Evolutionary conservation across 1,140 invertebrate species (phyloP).

Genomic region (Teleopsis dalmanni): DNA sequence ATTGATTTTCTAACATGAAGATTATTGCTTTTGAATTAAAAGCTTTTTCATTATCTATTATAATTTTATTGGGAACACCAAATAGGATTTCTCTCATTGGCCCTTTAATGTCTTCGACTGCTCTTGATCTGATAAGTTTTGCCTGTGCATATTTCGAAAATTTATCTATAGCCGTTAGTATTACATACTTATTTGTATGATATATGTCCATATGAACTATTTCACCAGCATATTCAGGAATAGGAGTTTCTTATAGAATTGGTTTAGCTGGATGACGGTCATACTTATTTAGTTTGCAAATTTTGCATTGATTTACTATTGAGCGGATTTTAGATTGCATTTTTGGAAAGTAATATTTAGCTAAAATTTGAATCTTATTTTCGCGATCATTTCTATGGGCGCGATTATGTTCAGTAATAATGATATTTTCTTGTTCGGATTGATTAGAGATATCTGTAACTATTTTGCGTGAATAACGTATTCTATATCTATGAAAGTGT

Average conservation of each 20-base stretch:
- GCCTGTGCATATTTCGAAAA: slow-evolving; percentile 10
- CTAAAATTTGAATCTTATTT: slow-evolving; percentile 10
- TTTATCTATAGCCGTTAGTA: slow-evolving; percentile 11
- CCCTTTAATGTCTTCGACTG: slow-evolving; percentile 10
- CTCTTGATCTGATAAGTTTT: neutral
- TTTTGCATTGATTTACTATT: slow-evolving; percentile 7
- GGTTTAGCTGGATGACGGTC: slow-evolving; percentile 3
- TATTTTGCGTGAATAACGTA: slow-evolving; percentile 2
- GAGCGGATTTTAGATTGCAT: slow-evolving; percentile 10
- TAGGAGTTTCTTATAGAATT: slow-evolving; percentile 2
- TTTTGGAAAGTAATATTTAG: slow-evolving; percentile 10
- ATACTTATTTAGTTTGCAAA: slow-evolving; percentile 12
- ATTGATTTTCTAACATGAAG: slow-evolving; percentile 6
- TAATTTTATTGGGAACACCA: slow-evolving; percentile 5
- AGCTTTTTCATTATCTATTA: slow-evolving; percentile 13
- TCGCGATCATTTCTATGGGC: slow-evolving; percentile 9
- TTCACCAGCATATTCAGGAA: slow-evolving; percentile 9
- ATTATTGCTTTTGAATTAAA: slow-evolving; percentile 7
- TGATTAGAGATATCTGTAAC: slow-evolving; percentile 5
- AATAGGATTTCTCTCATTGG: slow-evolving; percentile 11
- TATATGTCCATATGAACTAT: slow-evolving; percentile 10
- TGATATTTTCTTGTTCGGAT: slow-evolving; percentile 9
- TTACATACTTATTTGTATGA: slow-evolving; percentile 5
- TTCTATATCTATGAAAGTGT: slow-evolving; percentile 4
- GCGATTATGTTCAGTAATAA: slow-evolving; percentile 5